Evolutionary conservation across 2,113 vertebrate species (phyloP).

Genomic region (Oriolus oriolus): DNA sequence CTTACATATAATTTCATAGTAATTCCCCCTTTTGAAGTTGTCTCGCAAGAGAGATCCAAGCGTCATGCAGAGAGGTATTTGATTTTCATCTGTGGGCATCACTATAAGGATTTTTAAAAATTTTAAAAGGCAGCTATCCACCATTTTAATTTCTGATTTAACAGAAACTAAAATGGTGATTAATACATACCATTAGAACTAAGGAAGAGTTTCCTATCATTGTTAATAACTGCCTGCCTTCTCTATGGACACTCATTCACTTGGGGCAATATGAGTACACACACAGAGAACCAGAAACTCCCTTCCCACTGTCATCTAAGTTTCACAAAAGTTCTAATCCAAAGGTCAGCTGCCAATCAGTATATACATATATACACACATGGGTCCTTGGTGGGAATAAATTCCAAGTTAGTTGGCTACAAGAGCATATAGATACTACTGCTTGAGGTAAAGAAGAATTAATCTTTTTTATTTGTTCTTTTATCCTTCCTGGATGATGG

Average conservation of each 20-base stretch:
- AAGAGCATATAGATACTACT: constrained; percentile 3
- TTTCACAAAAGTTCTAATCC: constrained; percentile 42
- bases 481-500: neutral
- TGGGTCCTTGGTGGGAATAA: constrained; percentile 40
- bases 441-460: constrained; percentile 6
- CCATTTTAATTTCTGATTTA: neutral
- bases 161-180: neutral
- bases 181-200: neutral
- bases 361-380: constrained; percentile 37
- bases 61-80: neutral
- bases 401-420: constrained; percentile 14
- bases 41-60: neutral
- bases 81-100: neutral
- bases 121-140: neutral
- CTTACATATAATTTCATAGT: neutral
- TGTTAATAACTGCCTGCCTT: neutral
- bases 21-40: neutral
- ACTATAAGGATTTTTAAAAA: neutral
- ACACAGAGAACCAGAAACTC: constrained; percentile 1
- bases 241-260: neutral
- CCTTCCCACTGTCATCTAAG: neutral
- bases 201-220: neutral
- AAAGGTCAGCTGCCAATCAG: constrained; percentile 50
- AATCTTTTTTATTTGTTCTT: neutral
- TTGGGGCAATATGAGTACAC: neutral